Evolutionary conservation across 2,797 vertebrate genomes (phyloP), one percentile per base, ranked within the genome.

Genomic region (Channallabes apus): DNA sequence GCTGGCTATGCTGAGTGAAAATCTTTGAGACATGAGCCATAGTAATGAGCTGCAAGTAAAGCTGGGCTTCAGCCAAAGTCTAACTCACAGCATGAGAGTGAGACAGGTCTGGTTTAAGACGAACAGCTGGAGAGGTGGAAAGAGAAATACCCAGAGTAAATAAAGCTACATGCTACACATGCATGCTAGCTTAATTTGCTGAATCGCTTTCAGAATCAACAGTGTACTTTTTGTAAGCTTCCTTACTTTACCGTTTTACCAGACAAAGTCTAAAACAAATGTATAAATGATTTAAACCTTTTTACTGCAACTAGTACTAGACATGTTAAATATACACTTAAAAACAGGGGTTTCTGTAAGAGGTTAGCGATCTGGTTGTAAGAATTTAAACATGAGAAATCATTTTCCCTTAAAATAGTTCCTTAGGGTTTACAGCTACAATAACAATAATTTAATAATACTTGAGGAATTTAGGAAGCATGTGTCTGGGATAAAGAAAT

Each of bases 31-130:
- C 86, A 84, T 67, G 83, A 72, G 69, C 27, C 83, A 54, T 54
- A 72, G 83, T 56, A 83, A 38, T 35, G 82, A 67, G 71, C 81
- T 46, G 67, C 61, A 84, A 82, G 62, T 41, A 64, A 84, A 91
- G 86, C 86, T 91, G 91, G 91, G 90, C 22, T 73, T 59, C 22
- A 54, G 91, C 93, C 93, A 95, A 77, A 85, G 76, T 91, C 88
- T 92, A 84, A 86, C 71, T 84, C 73, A 46, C 86, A 82, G 91
- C 91, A 91, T 86, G 89, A 88, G 88, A 78, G 54, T 38, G 32
- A 84, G 77, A 86, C 61, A 85, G 84, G 83, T 82, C 82, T 62
- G 64, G 22, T 87, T 84, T 32, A 59, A 32, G 61, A 85, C 65
- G 85, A 84, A 86, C 80, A 83, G 81, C 75, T 86, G 75, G 51